These are phyloP conservation scores for Leptinotarsa peninsularis DNA, from an alignment of 2,888 invertebrate genomes.

Conservation along the genomic window DNA sequence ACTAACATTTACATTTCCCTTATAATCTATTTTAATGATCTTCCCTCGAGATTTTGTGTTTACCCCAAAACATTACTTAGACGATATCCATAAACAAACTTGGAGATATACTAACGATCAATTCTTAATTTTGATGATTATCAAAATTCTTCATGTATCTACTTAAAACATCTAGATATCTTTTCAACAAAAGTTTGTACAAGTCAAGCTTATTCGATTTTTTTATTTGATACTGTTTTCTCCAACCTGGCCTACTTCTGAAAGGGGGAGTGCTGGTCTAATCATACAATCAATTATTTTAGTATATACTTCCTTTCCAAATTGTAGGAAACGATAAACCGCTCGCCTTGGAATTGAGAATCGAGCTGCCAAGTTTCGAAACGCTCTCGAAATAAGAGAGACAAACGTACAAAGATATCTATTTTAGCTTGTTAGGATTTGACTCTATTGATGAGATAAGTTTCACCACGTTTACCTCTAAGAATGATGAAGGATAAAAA, in stretches of 20 bases:
- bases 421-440: neutral
- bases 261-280: constrained; percentile 10
- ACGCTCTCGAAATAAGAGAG: neutral
- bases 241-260: constrained; percentile 17
- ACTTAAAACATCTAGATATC: neutral
- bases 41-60: no score
- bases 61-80: no score
- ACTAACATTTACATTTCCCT: no score
- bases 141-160: no score
- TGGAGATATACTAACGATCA: constrained; percentile 3
- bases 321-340: constrained; percentile 6
- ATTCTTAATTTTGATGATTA: neutral
- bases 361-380: constrained; percentile 11
- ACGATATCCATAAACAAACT: neutral
- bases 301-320: neutral
- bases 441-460: neutral
- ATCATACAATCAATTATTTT: constrained; percentile 9
- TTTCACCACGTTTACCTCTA: no score
- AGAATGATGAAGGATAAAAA: no score
- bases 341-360: constrained; percentile 16
- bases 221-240: neutral
- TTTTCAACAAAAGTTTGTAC: constrained; percentile 4
- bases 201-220: neutral
- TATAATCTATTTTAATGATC: no score
- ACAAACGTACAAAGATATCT: constrained; percentile 4